Evolutionary conservation across 2,888 invertebrate species (phyloP).

Genomic region (Drosophila conformis): DNA sequence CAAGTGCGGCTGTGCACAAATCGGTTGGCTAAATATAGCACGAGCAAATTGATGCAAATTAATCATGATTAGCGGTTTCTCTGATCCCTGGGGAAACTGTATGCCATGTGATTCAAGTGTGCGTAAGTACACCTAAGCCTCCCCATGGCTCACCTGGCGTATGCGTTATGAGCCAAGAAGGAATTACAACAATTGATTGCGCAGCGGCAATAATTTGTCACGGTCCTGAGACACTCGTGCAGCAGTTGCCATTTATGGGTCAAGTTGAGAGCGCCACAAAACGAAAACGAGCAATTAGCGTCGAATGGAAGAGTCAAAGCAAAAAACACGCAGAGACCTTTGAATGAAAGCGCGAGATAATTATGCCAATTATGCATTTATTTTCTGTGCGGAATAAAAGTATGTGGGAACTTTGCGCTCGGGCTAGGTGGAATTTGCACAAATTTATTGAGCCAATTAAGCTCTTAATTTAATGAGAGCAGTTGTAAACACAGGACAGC

Average conservation of each 20-base stretch:
- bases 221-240: slow-evolving; percentile 12
- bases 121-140: background rate
- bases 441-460: slow-evolving; percentile 78
- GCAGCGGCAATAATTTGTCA: slow-evolving; percentile 58
- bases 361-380: slow-evolving; percentile 73
- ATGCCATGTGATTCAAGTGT: slow-evolving; percentile 35
- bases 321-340: slow-evolving; percentile 10
- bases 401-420: slow-evolving; percentile 71
- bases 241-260: slow-evolving; percentile 56
- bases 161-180: slow-evolving; percentile 42
- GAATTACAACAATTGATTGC: slow-evolving; percentile 48
- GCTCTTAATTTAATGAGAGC: slow-evolving; percentile 69
- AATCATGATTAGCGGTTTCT: slow-evolving; percentile 71
- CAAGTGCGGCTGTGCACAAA: slow-evolving; percentile 22
- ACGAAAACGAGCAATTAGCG: slow-evolving; percentile 58
- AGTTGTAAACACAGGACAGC: background rate
- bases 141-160: slow-evolving; percentile 52
- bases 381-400: slow-evolving; percentile 10
- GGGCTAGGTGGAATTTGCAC: slow-evolving; percentile 56
- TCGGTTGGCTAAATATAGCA: slow-evolving; percentile 62
- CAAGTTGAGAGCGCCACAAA: slow-evolving; percentile 54
- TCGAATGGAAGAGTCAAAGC: slow-evolving; percentile 41
- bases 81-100: slow-evolving; percentile 14
- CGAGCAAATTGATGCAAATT: slow-evolving; percentile 73
- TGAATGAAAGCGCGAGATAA: slow-evolving; percentile 64